phyloP scores from a whole-genome alignment of 2,888 invertebrate genomes.

The Scaptomyza flava region DNA sequence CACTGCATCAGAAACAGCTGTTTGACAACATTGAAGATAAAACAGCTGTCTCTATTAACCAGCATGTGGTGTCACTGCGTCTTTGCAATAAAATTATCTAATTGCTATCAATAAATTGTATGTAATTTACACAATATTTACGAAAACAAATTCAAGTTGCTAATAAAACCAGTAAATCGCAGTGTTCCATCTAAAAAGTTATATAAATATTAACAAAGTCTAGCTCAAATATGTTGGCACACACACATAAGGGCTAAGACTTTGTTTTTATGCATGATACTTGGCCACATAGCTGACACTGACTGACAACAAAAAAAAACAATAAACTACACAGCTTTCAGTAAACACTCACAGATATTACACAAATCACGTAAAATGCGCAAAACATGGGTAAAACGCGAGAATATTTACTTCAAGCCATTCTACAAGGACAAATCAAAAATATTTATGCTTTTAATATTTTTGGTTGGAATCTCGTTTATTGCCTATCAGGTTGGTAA shows the following conservation, averaged over 20 bases:
- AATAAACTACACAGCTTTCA: conserved; percentile 19
- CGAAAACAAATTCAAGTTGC: not conserved
- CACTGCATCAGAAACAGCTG: conserved; percentile 44
- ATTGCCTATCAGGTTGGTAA: conserved; percentile 65
- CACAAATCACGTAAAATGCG: conserved; percentile 49
- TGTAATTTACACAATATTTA: not conserved
- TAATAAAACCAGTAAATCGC: not conserved
- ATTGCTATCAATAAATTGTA: not conserved
- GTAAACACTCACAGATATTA: conserved; percentile 7
- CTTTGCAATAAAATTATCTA: not conserved
- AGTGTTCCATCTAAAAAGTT: no score
- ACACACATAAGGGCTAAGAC: conserved; percentile 37
- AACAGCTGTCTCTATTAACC: conserved; percentile 49
- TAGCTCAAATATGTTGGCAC: not conserved
- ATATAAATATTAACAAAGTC: not conserved
- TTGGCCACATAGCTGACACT: conserved; percentile 49
- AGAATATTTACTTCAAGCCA: conserved; percentile 84
- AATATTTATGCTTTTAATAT: conserved; percentile 83
- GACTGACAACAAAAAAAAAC: conserved; percentile 57
- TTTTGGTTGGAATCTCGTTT: conserved; percentile 82
- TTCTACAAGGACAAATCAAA: conserved; percentile 84
- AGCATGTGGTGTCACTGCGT: not conserved
- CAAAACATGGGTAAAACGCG: conserved; percentile 84
- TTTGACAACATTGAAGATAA: conserved; percentile 4
- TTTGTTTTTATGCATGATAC: conserved; percentile 32